A percentile compares a stretch with the other conserved stretches of the same genome.
Conservation (phyloP, 2,113 vertebrate genomes). For the Marmota flaviventris region DNA sequence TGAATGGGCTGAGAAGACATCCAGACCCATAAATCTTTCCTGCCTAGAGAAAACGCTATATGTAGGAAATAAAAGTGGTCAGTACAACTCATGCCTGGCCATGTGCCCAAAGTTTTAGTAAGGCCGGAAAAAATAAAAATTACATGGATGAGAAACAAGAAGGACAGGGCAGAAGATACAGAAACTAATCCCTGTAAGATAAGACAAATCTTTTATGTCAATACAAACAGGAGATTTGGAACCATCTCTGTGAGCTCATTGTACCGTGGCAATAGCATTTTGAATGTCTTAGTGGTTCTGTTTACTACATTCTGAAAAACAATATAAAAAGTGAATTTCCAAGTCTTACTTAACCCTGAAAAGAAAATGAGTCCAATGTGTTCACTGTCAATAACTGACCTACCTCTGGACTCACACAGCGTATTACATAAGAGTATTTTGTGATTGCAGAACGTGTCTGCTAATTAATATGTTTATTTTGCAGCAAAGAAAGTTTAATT, state of each 20-base stretch:
- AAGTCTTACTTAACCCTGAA: not conserved
- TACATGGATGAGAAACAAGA: not conserved
- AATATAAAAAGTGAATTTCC: not conserved
- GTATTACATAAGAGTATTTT: not conserved
- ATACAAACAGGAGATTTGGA: not conserved
- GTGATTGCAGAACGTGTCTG: not conserved
- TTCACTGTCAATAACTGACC: not conserved
- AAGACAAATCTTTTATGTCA: not conserved
- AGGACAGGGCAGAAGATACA: not conserved
- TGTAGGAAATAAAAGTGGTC: not conserved
- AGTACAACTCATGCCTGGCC: not conserved
- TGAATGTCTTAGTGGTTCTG: not conserved
- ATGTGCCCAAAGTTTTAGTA: not conserved
- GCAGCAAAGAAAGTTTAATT: not conserved
- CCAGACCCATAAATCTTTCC: not conserved
- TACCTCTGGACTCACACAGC: not conserved
- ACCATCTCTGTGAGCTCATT: not conserved
- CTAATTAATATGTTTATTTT: constrained; percentile 32
- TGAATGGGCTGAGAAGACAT: not conserved
- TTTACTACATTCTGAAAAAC: not conserved
- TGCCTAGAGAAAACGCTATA: not conserved
- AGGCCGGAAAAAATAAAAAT: not conserved
- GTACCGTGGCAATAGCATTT: not conserved
- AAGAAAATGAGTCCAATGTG: not conserved
- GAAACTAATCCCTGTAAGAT: not conserved